Evolutionary conservation across 2,797 vertebrate species (phyloP).

Genomic region (Ctenochaetus hawaiiensis): DNA sequence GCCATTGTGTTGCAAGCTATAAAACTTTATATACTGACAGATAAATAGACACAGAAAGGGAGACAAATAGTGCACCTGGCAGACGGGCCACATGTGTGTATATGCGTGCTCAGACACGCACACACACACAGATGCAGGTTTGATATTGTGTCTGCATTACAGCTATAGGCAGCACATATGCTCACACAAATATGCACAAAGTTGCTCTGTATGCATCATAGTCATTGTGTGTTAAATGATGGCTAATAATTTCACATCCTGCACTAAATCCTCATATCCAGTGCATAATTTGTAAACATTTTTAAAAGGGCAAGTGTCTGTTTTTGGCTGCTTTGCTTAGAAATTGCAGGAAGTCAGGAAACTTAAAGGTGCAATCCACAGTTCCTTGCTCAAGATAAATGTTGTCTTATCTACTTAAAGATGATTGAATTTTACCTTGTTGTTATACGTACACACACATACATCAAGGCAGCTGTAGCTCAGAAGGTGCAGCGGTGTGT

Average conservation of each 20-base stretch:
- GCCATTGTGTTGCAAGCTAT: slow-evolving; percentile 47
- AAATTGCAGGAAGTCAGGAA: not conserved
- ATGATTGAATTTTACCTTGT: slow-evolving; percentile 11
- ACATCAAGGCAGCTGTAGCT: too few relatives aligned
- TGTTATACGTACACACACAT: not conserved
- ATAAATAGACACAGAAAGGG: slow-evolving; percentile 42
- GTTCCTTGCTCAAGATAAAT: slow-evolving; percentile 11
- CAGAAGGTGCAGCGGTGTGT: too few relatives aligned
- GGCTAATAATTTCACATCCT: slow-evolving; percentile 9
- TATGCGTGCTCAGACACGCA: not conserved
- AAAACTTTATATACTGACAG: slow-evolving; percentile 61
- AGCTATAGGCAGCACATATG: not conserved
- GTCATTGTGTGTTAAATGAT: not conserved
- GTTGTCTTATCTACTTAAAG: not conserved
- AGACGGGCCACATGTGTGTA: slow-evolving; percentile 2
- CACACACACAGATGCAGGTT: not conserved
- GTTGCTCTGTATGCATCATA: not conserved
- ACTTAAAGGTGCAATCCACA: slow-evolving; percentile 7
- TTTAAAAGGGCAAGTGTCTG: not conserved
- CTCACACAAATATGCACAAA: not conserved
- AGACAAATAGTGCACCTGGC: slow-evolving; percentile 52
- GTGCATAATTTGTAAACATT: not conserved
- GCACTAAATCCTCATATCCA: not conserved
- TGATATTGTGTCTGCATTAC: not conserved
- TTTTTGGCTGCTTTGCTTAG: not conserved